Percentiles rank a stretch among this genome's conserved stretches.
Evolutionary conservation across 2,113 vertebrate species (phyloP).

Genomic region (Anser brachyrhynchus): DNA sequence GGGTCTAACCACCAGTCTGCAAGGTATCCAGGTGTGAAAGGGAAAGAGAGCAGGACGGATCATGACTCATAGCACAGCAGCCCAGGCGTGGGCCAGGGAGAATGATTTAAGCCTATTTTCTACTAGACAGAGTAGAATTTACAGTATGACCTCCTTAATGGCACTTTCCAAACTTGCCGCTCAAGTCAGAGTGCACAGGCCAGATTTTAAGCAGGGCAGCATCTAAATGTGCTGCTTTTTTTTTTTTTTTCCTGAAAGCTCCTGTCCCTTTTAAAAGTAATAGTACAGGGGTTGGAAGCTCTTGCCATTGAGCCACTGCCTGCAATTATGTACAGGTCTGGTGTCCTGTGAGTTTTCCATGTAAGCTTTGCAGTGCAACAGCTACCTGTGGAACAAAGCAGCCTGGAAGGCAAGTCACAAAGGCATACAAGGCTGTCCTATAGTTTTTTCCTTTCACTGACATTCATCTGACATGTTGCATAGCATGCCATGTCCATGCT

Average conservation of each 20-base stretch:
- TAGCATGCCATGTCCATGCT: rapidly evolving
- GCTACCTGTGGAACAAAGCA: not conserved
- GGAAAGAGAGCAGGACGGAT: not conserved
- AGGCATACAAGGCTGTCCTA: rapidly evolving
- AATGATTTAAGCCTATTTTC: not conserved
- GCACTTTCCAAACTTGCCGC: not conserved
- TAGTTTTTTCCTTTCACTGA: not conserved
- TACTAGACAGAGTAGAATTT: not conserved
- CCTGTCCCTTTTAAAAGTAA: not conserved
- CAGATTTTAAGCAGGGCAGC: not conserved
- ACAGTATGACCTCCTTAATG: not conserved
- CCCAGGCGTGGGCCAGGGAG: not conserved
- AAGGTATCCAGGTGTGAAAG: not conserved
- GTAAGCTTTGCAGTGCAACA: not conserved
- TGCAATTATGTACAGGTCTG: not conserved
- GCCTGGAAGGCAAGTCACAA: not conserved
- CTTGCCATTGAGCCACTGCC: not conserved
- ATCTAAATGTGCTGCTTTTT: not conserved
- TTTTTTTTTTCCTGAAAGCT: not conserved
- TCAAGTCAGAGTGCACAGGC: not conserved
- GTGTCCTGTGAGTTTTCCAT: not conserved
- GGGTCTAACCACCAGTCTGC: not conserved
- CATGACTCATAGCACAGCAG: not conserved
- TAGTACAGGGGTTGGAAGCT: not conserved
- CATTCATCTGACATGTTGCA: rapidly evolving